Base-by-base conservation (phyloP, 2,888 invertebrate genomes). In the Lottia gigantea region DNA sequence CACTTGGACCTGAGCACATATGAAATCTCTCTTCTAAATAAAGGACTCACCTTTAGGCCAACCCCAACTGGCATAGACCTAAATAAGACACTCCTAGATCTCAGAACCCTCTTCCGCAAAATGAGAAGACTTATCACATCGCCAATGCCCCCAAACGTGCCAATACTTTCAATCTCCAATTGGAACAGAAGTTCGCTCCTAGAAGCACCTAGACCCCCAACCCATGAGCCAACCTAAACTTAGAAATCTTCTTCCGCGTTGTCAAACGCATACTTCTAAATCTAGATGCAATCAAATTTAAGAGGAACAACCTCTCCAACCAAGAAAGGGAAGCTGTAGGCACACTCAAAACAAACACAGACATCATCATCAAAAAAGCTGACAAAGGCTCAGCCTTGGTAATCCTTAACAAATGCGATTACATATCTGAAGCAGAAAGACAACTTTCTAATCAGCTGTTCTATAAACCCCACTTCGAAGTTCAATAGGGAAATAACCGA, bases 11-110 rank as follows among this genome's bases (percentile, higher is more conserved):
- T 49, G 8, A 49, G 49, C 11, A 15, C 14, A 15, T 15, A 6
- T 8, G 49, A 49, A 49, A 16, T 49, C 49, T 49, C 49, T 0
- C n/a, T 49, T 15, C 49, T 49, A 7, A 49, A 19, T 2, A 49
- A 49, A 49, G 49, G 49, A 49, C 49, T 49, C n/a, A 49, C 49
- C 49, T 49, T 49, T 15, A 49, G 49, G 12, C 49, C 49, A 8
- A 49, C 49, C 7, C 49, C n/a, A 7, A 49, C 16, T 8, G 16
- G 49, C n/a, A 49, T 49, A 49, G 49, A 49, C 49, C 49, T 49
- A 7, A n/a, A 15, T 15, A 16, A 49, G 14, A n/a, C 16, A 19
- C 49, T 49, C 15, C 0, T 49, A 49, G 49, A 49, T 49, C 19
- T 49, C 7, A 49, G 49, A 49, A 49, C 16, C 8, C 49, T 49